These are phyloP conservation scores for Paramisgurnus dabryanus DNA, from an alignment of 2,113 vertebrate species.

Conservation along the genomic window DNA sequence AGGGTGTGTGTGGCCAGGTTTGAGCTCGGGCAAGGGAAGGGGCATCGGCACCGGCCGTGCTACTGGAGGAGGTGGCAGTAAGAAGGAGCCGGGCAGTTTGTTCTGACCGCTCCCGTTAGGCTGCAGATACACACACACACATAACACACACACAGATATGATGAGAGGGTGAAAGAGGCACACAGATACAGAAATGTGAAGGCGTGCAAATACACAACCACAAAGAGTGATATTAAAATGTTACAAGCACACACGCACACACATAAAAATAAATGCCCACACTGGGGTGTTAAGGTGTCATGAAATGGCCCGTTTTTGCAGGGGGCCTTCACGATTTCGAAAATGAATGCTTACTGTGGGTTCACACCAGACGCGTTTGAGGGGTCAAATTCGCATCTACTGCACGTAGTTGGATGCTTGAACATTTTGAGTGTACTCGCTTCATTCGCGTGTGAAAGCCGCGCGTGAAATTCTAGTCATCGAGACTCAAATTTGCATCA, in stretches of 20 bases:
- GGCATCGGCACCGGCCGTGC: constrained; percentile 84
- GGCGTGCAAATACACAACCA: constrained; percentile 32
- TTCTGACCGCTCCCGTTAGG: constrained; percentile 83
- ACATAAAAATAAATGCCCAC: constrained; percentile 26
- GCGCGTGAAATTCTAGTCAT: too few species aligned
- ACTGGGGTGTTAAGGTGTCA: constrained; percentile 15
- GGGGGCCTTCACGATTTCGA: too few species aligned
- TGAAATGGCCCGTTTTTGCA: too few species aligned
- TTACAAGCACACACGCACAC: constrained; percentile 35
- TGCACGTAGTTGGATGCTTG: too few species aligned
- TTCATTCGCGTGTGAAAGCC: too few species aligned
- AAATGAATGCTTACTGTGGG: too few species aligned
- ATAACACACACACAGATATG: constrained; percentile 71
- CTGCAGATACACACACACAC: constrained; percentile 72
- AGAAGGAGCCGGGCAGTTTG: constrained; percentile 83
- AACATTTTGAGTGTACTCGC: too few species aligned
- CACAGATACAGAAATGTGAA: constrained; percentile 44
- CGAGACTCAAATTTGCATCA: too few species aligned
- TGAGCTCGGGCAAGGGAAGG: constrained; percentile 84
- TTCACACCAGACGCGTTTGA: too few species aligned
- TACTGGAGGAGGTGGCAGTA: constrained; percentile 82
- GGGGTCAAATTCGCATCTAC: too few species aligned
- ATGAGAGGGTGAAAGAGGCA: constrained; percentile 70
- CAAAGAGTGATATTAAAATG: constrained; percentile 21
- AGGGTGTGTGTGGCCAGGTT: constrained; percentile 82